Base-by-base conservation (phyloP, 2,113 vertebrate species). In the Boulengeromyrus knoepffleri region DNA sequence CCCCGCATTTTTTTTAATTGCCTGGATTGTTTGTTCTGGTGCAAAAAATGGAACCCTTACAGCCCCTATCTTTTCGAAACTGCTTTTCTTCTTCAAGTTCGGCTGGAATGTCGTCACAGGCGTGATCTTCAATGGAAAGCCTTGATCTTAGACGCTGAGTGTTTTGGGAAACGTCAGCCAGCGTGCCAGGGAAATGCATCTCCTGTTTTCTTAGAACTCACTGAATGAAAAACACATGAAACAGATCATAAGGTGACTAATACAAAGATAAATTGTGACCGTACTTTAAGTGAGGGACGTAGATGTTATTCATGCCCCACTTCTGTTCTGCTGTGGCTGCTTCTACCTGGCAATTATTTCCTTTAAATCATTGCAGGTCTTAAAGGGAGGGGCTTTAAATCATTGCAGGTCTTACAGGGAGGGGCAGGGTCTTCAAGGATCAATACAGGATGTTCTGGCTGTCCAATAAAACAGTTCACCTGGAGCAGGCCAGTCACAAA, bases 41-140 rank as follows among this genome's bases (percentile, higher is more conserved):
- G 12, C 56, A 58, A 88, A 42, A 46, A 74, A 47, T 5, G 36
- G 19, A 90, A 66, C 91, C 89, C 90, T 53, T 70, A 88, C 89
- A 10, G 56, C 45, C 86, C 87, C 77, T 58, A 92, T 91, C 27
- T 47, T 15, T 90, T 9, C 2, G 19, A 36, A 85, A 89, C 80
- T 85, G 50, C 24, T 74, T 66, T 89, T 62, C 88, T 85, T 15
- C 85, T 31, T 50, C 47, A 1, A 49, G 47, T 46, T 62, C 10
- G 45, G 42, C n/a, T 62, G 36, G 58, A 88, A 66, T 88, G 52
- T 66, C 39, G 50, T 88, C 50, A 58, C 36, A 62, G 53, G 52
- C 53, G 21, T 45, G 56, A 36, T 42, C 49, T 36, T 87, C n/a
- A 87, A 87, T 53, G 52, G 50, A 46, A 15, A n/a, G 15, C 8